Evolutionary conservation across 1,140 invertebrate genomes (phyloP), one percentile per base, ranked within the genome.

Genomic region (Lanistes nyassanus): DNA sequence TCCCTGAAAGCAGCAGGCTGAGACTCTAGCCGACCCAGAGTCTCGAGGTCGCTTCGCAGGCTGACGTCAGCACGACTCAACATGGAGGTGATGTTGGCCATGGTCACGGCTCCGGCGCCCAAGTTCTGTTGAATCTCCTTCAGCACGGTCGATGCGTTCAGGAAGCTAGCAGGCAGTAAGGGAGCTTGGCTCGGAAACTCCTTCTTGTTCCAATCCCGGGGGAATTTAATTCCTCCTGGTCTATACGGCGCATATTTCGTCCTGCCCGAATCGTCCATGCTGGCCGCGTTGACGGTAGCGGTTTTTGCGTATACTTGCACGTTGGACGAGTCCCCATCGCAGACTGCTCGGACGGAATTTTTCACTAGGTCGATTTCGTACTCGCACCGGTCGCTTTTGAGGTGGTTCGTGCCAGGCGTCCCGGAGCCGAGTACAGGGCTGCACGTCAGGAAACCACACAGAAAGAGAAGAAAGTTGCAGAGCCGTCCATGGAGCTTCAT

Each of bases 291-390:
- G 16, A 78, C 65, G 21, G 65, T 76, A 21, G 78, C 79, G 31
- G 68, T 78, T 65, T 76, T 80, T 21, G 76, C 81, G 11, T 79
- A 75, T 23, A 82, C 76, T 34, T 75, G 79, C 37, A 82, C 68
- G 1, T 76, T 74, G 5, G 76, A 76, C 64, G 74, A 72, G 29
- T 80, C 74, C 47, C 76, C 76, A 7, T 75, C 64, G 62, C 81
- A 82, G 3, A 76, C 74, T n/a, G 80, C 79, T 34, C 60, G 68
- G n/a, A 82, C 76, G 21, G 75, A 65, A 37, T 82, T 82, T 37
- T 73, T 74, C 31, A 76, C 78, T 29, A 82, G 74, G 34, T 82
- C 79, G 51, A 82, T 76, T 60, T 80, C 76, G 65, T 80, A 82
- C 9, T 76, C 80, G 75, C 81, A 82, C 29, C 78, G 69, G 51